Base-by-base conservation (phyloP, 2,797 vertebrate genomes). In the Megaceryle alcyon region DNA sequence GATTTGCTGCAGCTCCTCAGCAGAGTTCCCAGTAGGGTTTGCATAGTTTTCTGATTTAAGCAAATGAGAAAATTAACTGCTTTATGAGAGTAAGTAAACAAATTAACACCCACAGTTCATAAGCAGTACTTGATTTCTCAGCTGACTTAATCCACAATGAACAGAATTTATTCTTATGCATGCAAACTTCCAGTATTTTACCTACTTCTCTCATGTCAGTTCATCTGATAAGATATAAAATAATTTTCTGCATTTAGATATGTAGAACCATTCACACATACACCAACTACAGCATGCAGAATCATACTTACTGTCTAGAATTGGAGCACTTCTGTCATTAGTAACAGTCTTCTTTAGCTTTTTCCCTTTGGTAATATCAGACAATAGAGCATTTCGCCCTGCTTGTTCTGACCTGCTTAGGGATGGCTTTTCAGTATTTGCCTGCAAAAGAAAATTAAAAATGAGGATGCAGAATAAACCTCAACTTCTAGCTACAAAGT, bases 291-390 rank as follows among this genome's bases (percentile, higher is more conserved):
- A 79, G 26, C 20, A 53, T 5, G 9, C 26, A 82, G 29, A 86
- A 37, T 64, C 37, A 51, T 44, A 98, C 99, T 99, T 98, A 99
- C 99, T 98, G 66, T 99, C 99, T 21, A 99, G 23, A 35, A 97
- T 1, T 0, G 99, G 99, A 43, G 87, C 98, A 65, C 99, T 99
- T 96, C 99, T 98, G 96, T 99, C 99, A 98, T 99, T 99, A 94
- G 99, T 99, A 51, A 99, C 98, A 1, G 99, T 21, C 96, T 99
- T 99, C 98, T 99, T 99, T 39, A 99, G 97, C 72, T 94, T 98
- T 90, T 98, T 23, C 43, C 99, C 99, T 98, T 99, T 99, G 95
- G 14, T 69, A 94, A 99, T 99, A 90, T 99, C 99, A 2, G 98
- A 97, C 68, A 99, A 90, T 21, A 99, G 98, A 82, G 99, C 99